Conservation (phyloP, 2,888 invertebrate genomes). For the Melanostoma scalare region DNA sequence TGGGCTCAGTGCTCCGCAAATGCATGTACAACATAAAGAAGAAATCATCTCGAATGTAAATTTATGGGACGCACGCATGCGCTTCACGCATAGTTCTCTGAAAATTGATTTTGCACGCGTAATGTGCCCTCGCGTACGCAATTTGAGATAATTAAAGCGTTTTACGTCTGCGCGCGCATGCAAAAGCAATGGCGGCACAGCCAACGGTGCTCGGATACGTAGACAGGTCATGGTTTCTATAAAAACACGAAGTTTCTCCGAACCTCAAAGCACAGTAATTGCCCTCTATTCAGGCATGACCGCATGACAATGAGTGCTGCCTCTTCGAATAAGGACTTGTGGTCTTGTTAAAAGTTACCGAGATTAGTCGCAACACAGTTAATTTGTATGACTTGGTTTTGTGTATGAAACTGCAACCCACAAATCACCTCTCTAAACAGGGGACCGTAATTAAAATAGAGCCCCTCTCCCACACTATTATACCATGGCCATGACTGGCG, state of each 20-base stretch:
- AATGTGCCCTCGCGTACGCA: conserved; percentile 63
- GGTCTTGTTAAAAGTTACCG: conserved; percentile 59
- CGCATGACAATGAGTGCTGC: conserved; percentile 38
- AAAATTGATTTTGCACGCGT: conserved; percentile 69
- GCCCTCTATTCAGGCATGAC: conserved; percentile 61
- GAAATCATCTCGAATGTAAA: conserved; percentile 72
- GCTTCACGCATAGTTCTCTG: conserved; percentile 72
- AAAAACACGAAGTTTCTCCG: conserved; percentile 44
- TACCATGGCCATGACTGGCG: background rate
- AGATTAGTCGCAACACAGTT: conserved; percentile 51
- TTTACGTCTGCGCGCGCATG: conserved; percentile 57
- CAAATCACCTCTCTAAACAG: conserved; percentile 64
- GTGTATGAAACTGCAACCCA: conserved; percentile 49
- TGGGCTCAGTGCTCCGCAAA: conserved; percentile 28
- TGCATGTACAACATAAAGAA: conserved; percentile 51
- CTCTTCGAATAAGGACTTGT: conserved; percentile 68
- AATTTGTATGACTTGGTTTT: conserved; percentile 52
- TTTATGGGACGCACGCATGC: conserved; percentile 73
- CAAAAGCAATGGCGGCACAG: conserved; percentile 58
- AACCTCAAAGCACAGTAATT: conserved; percentile 58
- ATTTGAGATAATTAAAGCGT: conserved; percentile 72
- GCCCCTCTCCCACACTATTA: conserved; percentile 36
- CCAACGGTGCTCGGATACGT: conserved; percentile 43
- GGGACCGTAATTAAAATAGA: conserved; percentile 65
- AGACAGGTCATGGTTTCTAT: conserved; percentile 41